These are phyloP conservation scores for Kobus ellipsiprymnus DNA, from an alignment of 2,113 vertebrate species.

Conservation along the genomic window DNA sequence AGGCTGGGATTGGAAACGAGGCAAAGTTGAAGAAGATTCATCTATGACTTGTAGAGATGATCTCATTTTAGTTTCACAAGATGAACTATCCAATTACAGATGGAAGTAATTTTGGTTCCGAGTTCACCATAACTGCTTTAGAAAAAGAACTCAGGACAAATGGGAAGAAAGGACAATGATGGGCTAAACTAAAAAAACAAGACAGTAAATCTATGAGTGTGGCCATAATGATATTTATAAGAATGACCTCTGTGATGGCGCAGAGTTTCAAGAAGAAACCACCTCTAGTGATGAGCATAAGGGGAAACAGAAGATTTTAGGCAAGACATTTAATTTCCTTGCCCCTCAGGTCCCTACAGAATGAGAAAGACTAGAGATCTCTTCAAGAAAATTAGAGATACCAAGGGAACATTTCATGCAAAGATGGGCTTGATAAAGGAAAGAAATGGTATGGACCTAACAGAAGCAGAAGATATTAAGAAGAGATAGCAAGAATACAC, in stretches of 20 bases:
- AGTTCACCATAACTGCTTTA: not conserved
- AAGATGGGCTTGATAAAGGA: no score
- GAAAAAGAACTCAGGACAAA: not conserved
- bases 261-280: not conserved
- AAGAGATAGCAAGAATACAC: no score
- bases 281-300: not conserved
- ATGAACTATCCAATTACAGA: not conserved
- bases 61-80: not conserved
- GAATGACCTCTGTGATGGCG: not conserved
- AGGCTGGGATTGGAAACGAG: not conserved
- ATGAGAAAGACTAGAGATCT: no score
- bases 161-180: not conserved
- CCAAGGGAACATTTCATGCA: no score
- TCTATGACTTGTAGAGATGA: not conserved
- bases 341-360: not conserved
- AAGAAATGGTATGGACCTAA: no score
- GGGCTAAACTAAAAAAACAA: not conserved
- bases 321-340: not conserved
- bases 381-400: no score
- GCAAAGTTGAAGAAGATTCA: not conserved
- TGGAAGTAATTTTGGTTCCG: not conserved
- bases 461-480: no score
- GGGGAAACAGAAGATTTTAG: not conserved
- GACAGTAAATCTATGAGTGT: not conserved
- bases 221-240: not conserved